These are phyloP conservation scores for Poecile atricapillus DNA, from an alignment of 2,113 vertebrate species.

Conservation along the genomic window DNA sequence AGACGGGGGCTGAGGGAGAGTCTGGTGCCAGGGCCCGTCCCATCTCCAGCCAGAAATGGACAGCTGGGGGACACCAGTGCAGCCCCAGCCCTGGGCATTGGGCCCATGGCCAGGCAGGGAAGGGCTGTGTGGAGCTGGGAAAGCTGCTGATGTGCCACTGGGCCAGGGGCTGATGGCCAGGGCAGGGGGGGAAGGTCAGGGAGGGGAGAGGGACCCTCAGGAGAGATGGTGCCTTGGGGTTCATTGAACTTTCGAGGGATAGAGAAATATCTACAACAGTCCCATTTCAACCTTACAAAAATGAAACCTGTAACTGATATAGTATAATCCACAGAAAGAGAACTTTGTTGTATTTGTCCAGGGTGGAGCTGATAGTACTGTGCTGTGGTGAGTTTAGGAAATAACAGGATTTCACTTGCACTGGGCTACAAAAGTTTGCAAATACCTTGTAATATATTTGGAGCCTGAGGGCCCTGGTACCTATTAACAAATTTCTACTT, in stretches of 20 bases:
- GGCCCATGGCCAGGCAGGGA: rapidly evolving
- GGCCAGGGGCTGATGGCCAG: rapidly evolving
- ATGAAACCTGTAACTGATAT: background rate
- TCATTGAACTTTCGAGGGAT: background rate
- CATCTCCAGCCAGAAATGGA: background rate
- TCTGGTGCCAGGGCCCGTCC: rapidly evolving
- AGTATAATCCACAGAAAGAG: background rate
- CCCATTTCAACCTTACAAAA: background rate
- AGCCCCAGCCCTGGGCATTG: rapidly evolving
- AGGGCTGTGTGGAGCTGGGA: background rate
- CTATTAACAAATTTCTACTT: background rate
- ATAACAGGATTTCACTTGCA: background rate
- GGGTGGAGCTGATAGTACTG: background rate
- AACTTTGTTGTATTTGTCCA: background rate
- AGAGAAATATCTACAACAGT: background rate
- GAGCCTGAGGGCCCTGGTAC: background rate
- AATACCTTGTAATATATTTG: background rate
- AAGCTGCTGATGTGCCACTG: rapidly evolving
- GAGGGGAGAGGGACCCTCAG: background rate
- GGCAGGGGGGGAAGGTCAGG: too few species aligned
- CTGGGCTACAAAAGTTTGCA: background rate
- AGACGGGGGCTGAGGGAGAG: rapidly evolving
- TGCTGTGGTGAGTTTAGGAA: background rate
- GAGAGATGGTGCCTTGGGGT: background rate
- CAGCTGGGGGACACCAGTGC: background rate